phyloP scores from a whole-genome alignment of 2,888 invertebrate species.

The Hydropsyche betteni region DNA sequence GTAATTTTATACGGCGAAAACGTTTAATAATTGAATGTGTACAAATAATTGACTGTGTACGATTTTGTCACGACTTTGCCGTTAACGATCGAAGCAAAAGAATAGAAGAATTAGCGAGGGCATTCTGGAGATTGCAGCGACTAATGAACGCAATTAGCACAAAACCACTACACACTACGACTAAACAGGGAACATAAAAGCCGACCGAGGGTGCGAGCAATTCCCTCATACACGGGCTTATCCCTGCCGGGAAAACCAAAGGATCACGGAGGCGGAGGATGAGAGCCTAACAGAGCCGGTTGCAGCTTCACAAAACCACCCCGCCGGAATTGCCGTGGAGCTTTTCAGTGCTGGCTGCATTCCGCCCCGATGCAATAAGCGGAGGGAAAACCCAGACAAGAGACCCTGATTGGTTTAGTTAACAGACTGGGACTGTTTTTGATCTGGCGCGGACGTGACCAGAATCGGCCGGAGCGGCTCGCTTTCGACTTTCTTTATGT shows the following conservation, averaged over 20 bases:
- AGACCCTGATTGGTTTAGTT: slow-evolving; percentile 52
- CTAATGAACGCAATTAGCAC: slow-evolving; percentile 28
- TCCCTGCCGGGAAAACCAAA: too few species aligned
- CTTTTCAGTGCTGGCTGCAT: slow-evolving; percentile 22
- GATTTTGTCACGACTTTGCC: too few species aligned
- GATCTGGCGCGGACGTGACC: slow-evolving; percentile 44
- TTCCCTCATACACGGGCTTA: slow-evolving; percentile 5
- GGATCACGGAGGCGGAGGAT: too few species aligned
- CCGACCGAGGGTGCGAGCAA: too few species aligned
- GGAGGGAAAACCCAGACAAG: slow-evolving; percentile 43
- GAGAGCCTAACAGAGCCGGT: too few species aligned
- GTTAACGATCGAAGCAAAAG: too few species aligned
- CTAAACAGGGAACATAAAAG: too few species aligned
- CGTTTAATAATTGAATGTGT: too few species aligned
- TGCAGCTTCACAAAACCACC: not conserved
- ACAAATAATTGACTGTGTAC: too few species aligned
- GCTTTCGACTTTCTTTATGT: too few species aligned
- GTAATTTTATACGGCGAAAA: too few species aligned
- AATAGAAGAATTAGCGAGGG: slow-evolving; percentile 4
- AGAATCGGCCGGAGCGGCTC: slow-evolving; percentile 37
- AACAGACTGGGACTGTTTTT: slow-evolving; percentile 46
- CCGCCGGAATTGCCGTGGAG: not conserved
- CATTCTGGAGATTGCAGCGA: slow-evolving; percentile 20
- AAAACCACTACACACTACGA: not conserved
- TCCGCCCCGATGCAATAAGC: slow-evolving; percentile 37